These are phyloP conservation scores for Chrysaora quinquecirrha DNA, from an alignment of 30 jellyfish, hydroid and myxozoan species.

Conservation along the genomic window DNA sequence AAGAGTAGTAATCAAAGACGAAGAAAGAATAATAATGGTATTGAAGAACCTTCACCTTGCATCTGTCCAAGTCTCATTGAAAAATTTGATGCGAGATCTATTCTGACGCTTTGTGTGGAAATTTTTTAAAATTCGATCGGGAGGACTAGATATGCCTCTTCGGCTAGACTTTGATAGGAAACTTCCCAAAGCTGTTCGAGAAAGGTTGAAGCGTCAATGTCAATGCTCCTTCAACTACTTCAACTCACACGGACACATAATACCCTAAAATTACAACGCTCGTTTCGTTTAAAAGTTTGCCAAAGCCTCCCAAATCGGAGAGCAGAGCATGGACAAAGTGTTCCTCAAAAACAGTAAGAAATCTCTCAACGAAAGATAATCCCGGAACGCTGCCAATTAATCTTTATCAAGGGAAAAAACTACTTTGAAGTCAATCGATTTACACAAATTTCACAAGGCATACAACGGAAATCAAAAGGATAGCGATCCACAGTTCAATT, in stretches of 20 bases:
- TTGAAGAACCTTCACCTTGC: constrained; percentile 30
- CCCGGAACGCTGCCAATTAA: constrained; percentile 38
- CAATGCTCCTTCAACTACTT: constrained; percentile 38
- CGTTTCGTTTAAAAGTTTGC: constrained; percentile 27
- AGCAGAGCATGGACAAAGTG: constrained; percentile 43
- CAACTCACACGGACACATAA: constrained; percentile 12
- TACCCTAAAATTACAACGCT: constrained; percentile 26
- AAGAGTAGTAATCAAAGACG: constrained; percentile 36
- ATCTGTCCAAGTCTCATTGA: constrained; percentile 26
- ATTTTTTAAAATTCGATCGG: constrained; percentile 30
- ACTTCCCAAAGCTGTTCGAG: constrained; percentile 43
- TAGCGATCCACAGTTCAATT: neutral
- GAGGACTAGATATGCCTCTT: constrained; percentile 42
- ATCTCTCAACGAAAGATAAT: constrained; percentile 34
- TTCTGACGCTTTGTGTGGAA: constrained; percentile 25
- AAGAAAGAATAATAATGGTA: constrained; percentile 8
- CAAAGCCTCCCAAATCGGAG: constrained; percentile 34
- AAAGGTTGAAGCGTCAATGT: constrained; percentile 36
- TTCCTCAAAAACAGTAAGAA: constrained; percentile 35
- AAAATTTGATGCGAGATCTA: constrained; percentile 35
- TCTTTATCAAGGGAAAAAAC: constrained; percentile 13
- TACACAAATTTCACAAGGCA: constrained; percentile 13
- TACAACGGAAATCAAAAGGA: constrained; percentile 16
- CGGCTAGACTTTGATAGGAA: constrained; percentile 41
- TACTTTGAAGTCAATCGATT: constrained; percentile 12